Conservation (phyloP, 2,888 invertebrate genomes). For the Epirrita christyi region DNA sequence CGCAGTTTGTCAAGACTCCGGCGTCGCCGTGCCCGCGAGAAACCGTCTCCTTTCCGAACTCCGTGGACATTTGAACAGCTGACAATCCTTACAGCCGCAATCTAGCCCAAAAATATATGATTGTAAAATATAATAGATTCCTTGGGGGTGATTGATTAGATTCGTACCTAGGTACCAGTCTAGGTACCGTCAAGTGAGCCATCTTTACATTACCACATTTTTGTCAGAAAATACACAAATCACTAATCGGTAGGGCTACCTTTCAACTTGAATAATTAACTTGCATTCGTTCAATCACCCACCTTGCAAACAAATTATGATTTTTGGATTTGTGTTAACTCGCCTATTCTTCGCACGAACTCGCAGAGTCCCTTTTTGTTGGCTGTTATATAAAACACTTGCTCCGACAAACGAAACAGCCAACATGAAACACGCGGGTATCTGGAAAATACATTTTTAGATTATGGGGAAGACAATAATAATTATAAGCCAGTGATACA, state of each 20-base stretch:
- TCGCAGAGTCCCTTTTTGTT: constrained; percentile 66
- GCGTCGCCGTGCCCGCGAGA: constrained; percentile 32
- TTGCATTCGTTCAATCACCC: constrained; percentile 21
- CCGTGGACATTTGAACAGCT: constrained; percentile 60
- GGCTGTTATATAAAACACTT: constrained; percentile 60
- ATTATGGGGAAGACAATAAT: too few relatives aligned
- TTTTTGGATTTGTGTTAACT: constrained; percentile 56
- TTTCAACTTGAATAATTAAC: constrained; percentile 12
- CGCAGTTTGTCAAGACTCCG: constrained; percentile 13
- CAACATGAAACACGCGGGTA: constrained; percentile 59
- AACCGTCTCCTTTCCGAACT: constrained; percentile 56
- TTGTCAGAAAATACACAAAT: too few relatives aligned
- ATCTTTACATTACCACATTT: too few relatives aligned
- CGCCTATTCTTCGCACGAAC: constrained; percentile 69
- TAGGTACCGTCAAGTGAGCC: too few relatives aligned
- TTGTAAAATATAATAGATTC: constrained; percentile 31
- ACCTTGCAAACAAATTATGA: constrained; percentile 31
- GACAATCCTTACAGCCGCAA: constrained; percentile 49
- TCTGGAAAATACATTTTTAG: constrained; percentile 42
- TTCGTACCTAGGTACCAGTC: too few relatives aligned
- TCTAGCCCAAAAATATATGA: constrained; percentile 53
- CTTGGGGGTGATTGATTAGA: constrained; percentile 5
- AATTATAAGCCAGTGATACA: too few relatives aligned
- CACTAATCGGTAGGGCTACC: too few relatives aligned
- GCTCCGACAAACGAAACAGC: constrained; percentile 59